phyloP scores from a whole-genome alignment of 2,888 invertebrate species.

The Macrosiphum euphorbiae region DNA sequence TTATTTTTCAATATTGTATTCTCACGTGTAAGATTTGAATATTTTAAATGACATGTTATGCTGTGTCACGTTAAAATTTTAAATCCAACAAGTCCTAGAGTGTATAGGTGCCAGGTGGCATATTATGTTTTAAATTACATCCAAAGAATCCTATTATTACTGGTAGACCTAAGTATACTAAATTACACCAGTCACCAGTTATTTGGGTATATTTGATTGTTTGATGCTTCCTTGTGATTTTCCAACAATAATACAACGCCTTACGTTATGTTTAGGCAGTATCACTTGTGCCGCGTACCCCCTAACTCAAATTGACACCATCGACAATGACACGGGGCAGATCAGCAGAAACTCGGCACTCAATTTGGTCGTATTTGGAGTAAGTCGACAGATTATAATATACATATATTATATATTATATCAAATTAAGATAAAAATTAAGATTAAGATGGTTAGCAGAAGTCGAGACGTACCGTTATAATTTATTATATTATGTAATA shows the following conservation, averaged over 20 bases:
- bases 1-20: not conserved
- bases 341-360: constrained; percentile 96
- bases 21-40: not conserved
- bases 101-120: not conserved
- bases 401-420: not conserved
- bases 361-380: constrained; percentile 96
- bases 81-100: not conserved
- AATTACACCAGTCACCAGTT: not conserved
- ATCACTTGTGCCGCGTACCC: constrained; percentile 98
- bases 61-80: not conserved
- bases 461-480: not conserved
- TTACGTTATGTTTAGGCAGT: constrained; percentile 72
- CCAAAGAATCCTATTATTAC: not conserved
- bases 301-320: constrained; percentile 93
- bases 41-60: not conserved
- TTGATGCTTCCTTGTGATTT: not conserved
- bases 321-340: constrained; percentile 88
- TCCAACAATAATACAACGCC: not conserved
- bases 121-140: not conserved
- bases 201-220: not conserved
- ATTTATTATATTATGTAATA: not conserved
- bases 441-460: not conserved
- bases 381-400: constrained; percentile 71
- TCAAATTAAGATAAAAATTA: not conserved
- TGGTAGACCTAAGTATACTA: not conserved